A percentile compares a stretch with the other conserved stretches of the same genome.
phyloP scores from a whole-genome alignment of 1,140 invertebrate species.

The Zaprionus gabonicus region DNA sequence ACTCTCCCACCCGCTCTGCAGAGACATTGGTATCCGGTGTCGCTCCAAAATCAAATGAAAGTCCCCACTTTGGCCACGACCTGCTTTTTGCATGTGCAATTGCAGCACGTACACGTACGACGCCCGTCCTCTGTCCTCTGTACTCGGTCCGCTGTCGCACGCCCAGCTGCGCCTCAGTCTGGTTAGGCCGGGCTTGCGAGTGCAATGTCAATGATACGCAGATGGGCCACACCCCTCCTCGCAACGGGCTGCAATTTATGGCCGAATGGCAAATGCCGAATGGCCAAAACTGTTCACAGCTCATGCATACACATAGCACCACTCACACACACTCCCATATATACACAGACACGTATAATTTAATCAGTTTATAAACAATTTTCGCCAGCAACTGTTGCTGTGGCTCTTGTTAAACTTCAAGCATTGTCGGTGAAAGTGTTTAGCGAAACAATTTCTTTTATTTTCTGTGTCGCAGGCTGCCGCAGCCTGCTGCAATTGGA shows the following conservation, averaged over 20 bases:
- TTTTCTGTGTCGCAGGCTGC: slow-evolving; percentile 35
- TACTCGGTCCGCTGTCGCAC: background rate
- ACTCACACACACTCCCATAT: slow-evolving; percentile 11
- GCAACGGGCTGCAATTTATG: slow-evolving; percentile 60
- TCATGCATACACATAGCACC: background rate
- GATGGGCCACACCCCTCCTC: slow-evolving; percentile 53
- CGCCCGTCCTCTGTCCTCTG: background rate
- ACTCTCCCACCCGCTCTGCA: slow-evolving; percentile 21
- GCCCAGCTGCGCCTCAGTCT: slow-evolving; percentile 35
- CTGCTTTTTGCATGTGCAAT: slow-evolving; percentile 70
- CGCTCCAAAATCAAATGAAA: slow-evolving; percentile 81
- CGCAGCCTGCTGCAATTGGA: slow-evolving; percentile 37
- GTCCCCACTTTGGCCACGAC: slow-evolving; percentile 58
- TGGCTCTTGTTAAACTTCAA: slow-evolving; percentile 64
- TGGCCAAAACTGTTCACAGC: slow-evolving; percentile 38
- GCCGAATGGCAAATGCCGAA: slow-evolving; percentile 69
- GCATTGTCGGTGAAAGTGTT: slow-evolving; percentile 74
- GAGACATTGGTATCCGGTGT: slow-evolving; percentile 61
- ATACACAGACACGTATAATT: slow-evolving; percentile 6
- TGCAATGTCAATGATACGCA: slow-evolving; percentile 53
- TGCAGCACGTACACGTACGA: slow-evolving; percentile 70
- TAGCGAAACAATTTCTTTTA: slow-evolving; percentile 75
- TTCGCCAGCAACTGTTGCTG: slow-evolving; percentile 43
- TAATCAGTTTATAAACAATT: slow-evolving; percentile 67
- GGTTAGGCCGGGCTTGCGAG: slow-evolving; percentile 14